Base-by-base conservation (phyloP, 2,113 vertebrate genomes). In the Spea bombifrons region DNA sequence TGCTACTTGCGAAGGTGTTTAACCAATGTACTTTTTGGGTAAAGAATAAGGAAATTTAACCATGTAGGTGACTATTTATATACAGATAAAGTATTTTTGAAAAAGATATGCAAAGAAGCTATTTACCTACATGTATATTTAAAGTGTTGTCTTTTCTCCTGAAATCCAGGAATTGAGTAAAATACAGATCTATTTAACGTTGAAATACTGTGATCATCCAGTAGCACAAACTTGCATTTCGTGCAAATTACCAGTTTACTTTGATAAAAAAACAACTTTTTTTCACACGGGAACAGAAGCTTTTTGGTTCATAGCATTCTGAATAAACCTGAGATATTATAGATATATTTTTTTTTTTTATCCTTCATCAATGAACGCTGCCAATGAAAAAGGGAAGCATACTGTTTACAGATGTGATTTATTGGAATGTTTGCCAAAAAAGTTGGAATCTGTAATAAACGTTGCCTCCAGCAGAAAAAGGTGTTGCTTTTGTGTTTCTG, bases 111-210 rank as follows among this genome's bases (percentile, higher is more conserved):
- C 83, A 89, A 90, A 90, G 85, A 90, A 87, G 78, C 83, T 89
- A 88, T 88, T 79, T 87, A 82, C 87, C 90, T 92, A 88, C 88
- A 87, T 91, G 84, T 88, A 88, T 91, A 91, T 91, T 92, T 90
- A 90, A 92, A 88, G 84, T 85, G 83, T 86, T 90, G 86, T 83
- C 80, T 85, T 86, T 83, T 80, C 73, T 87, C 88, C 88, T 90
- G 86, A 17, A 4, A 87, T 30, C 82, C 86, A 90, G 89, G 90
- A 91, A 78, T 87, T 82, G 84, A 85, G 84, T 55, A 84, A 88
- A 91, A 81, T 88, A 50, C 0, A 81, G 83, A 88, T 88, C 57
- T 92, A 88, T 89, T 88, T 90, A 93, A 90, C 81, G 80, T 84
- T 87, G 84, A 88, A 86, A 86, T 89, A 90, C 88, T 89, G 85